Evolutionary conservation across 2,113 vertebrate species (phyloP).

Genomic region (Ginglymostoma cirratum): DNA sequence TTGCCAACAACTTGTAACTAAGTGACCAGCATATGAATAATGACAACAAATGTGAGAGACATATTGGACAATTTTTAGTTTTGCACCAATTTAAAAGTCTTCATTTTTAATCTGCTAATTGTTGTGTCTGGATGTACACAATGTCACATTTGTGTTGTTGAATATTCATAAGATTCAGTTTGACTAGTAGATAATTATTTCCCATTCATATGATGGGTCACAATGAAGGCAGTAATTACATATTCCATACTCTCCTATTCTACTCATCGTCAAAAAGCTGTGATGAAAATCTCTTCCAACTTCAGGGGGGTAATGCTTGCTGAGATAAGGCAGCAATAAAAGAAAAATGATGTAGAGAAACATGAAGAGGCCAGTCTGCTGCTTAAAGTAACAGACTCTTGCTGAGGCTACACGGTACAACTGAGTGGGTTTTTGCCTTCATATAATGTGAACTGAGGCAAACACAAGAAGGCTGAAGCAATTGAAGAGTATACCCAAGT

Average conservation of each 20-base stretch:
- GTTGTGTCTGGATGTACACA: conserved; percentile 47
- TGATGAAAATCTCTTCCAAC: conserved; percentile 18
- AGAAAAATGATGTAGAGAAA: background rate
- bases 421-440: background rate
- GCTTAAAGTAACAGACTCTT: conserved; percentile 14
- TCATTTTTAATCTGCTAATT: conserved; percentile 39
- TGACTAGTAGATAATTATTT: conserved; percentile 57
- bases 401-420: background rate
- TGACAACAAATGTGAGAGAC: background rate
- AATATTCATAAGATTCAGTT: conserved; percentile 54
- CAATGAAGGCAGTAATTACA: conserved; percentile 58
- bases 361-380: background rate
- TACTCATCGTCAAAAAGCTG: conserved; percentile 39
- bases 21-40: background rate
- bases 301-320: background rate
- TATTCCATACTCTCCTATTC: conserved; percentile 52
- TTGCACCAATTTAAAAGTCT: background rate
- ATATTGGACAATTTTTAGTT: background rate
- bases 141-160: conserved; percentile 44
- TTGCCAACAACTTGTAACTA: background rate
- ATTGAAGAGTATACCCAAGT: background rate
- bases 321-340: background rate
- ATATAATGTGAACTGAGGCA: background rate
- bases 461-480: background rate
- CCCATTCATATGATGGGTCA: conserved; percentile 60